Percentiles rank a stretch among this genome's conserved stretches.
Evolutionary conservation across 2,113 vertebrate genomes (phyloP).

Genomic region (Perca schrenkii): DNA sequence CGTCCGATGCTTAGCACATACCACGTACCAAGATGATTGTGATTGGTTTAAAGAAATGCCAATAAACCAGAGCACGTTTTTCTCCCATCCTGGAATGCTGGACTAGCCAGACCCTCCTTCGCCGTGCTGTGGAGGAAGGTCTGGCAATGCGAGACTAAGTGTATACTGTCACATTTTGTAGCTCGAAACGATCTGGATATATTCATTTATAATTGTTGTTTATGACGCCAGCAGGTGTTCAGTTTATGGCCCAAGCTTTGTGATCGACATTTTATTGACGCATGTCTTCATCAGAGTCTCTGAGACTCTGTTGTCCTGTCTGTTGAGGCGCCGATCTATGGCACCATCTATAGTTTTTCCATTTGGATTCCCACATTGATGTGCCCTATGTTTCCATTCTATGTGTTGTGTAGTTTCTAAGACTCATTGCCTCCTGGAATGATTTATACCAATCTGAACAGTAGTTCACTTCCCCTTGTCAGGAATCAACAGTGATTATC

Average conservation of each 20-base stretch:
- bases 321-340: background rate
- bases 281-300: too few relatives aligned
- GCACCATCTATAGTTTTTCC: background rate
- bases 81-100: too few relatives aligned
- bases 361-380: background rate
- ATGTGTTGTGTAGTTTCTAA: constrained; percentile 19
- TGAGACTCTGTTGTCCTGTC: background rate
- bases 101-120: too few relatives aligned
- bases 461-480: background rate
- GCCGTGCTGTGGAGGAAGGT: too few relatives aligned
- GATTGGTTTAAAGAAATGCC: too few relatives aligned
- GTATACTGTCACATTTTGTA: background rate
- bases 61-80: too few relatives aligned
- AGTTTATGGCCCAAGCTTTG: background rate
- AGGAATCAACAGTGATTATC: constrained; percentile 44
- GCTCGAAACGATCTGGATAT: background rate
- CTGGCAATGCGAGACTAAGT: too few relatives aligned
- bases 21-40: too few relatives aligned
- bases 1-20: too few relatives aligned
- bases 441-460: background rate
- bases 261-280: too few relatives aligned
- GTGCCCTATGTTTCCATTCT: background rate
- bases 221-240: background rate
- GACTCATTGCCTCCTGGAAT: background rate
- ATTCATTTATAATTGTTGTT: background rate